Evolutionary conservation across 2,113 vertebrate species (phyloP), one percentile per base, ranked within the genome.

Genomic region (Albula glossodonta): DNA sequence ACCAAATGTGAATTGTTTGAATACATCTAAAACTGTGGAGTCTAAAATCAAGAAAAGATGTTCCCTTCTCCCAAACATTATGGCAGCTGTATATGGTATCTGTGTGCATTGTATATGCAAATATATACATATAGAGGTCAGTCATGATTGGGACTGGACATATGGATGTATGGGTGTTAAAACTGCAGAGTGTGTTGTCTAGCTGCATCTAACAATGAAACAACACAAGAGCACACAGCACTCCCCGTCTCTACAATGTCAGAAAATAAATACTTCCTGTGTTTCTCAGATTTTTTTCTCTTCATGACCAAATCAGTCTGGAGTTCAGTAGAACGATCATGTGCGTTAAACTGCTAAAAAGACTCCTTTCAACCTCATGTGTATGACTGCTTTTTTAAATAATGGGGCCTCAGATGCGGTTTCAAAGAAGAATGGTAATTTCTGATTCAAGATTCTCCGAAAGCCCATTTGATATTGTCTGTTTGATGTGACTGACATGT

Each of bases 401-500:
- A 56, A 41, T 41, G 31, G 7, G 12, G n/a, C 31, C 25, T 74
- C 70, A 74, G n/a, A 74, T 25, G 22, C 70, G 70, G 10, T 8
- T 74, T 74, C 70, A 31, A 31, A 74, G n/a, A 31, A 31, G 17
- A 22, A 66, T 66, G 60, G 15, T 66, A 66, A 66, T 66, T 66
- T 66, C 60, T 19, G 60, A 66, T 66, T 66, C 60, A 4, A 19
- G 7, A 66, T 5, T 74, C 9, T 74, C 70, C 48, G 78, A 84
- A 89, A 57, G 84, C 48, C 57, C 49, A 82, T 89, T 86, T 88
- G 82, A 88, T 85, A 66, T 78, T 56, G 48, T 82, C 80, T 82
- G 41, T 49, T 74, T 63, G 19, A 80, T 85, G 52, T 48, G 22
- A 74, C 70, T 74, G 70, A 31, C 70, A n/a, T 70, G 57, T 60